phyloP scores from a whole-genome alignment of 1,140 invertebrate species.

The Eupeodes corollae region DNA sequence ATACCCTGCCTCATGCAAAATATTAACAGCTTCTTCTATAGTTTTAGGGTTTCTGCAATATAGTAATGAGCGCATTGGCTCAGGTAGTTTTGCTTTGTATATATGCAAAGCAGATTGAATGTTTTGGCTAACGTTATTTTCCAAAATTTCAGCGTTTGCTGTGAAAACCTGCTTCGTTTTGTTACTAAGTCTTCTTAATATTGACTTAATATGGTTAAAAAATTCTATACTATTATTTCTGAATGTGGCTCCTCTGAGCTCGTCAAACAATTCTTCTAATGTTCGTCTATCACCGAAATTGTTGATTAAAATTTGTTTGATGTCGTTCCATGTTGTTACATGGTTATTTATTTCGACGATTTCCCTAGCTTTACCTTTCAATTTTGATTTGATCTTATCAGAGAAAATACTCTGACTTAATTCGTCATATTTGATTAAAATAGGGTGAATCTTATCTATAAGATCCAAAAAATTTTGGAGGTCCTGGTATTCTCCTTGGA shows the following conservation, averaged over 20 bases:
- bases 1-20: too few species aligned
- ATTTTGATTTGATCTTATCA: slow-evolving; percentile 4
- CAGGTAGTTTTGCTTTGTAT: background rate
- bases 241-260: background rate
- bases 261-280: slow-evolving; percentile 2
- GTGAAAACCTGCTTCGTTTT: too few species aligned
- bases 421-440: slow-evolving; percentile 1
- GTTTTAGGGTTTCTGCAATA: too few species aligned
- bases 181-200: too few species aligned
- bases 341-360: slow-evolving; percentile 6
- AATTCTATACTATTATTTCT: too few species aligned
- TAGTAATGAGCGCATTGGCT: too few species aligned
- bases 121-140: background rate
- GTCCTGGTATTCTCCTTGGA: background rate
- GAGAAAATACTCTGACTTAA: slow-evolving; percentile 1
- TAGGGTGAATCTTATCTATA: slow-evolving; percentile 1
- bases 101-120: background rate
- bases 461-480: slow-evolving; percentile 2
- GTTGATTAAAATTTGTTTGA: slow-evolving; percentile 1
- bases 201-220: too few species aligned
- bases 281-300: slow-evolving; percentile 1
- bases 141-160: background rate
- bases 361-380: slow-evolving; percentile 3
- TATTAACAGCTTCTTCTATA: too few species aligned
- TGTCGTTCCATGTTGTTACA: background rate